Evolutionary conservation across 2,113 vertebrate species (phyloP).

Genomic region (Rutilus rutilus): DNA sequence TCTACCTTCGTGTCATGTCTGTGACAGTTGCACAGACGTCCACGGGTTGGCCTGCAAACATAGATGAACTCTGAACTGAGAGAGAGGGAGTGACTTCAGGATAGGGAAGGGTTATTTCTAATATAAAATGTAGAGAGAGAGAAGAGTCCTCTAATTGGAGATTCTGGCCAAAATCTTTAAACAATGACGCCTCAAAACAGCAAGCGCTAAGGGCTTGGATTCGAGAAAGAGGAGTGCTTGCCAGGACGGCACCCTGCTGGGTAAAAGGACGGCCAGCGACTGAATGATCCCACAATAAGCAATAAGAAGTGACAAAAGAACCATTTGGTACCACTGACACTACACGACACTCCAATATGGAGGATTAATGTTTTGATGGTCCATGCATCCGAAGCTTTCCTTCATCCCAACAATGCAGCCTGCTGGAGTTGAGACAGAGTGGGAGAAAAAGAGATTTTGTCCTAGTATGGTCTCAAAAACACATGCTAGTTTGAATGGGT

Average conservation of each 20-base stretch:
- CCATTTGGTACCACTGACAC: constrained; percentile 36
- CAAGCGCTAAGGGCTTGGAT: neutral
- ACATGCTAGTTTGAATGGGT: neutral
- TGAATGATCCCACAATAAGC: constrained; percentile 24
- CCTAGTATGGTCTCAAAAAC: neutral
- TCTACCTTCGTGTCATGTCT: constrained; percentile 45
- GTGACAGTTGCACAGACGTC: constrained; percentile 53
- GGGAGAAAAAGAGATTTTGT: neutral
- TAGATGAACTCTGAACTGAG: constrained; percentile 7
- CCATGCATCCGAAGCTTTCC: neutral
- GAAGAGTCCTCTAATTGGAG: neutral
- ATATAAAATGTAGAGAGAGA: neutral
- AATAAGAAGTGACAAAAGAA: constrained; percentile 30
- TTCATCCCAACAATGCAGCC: constrained; percentile 8
- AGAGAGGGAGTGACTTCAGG: neutral
- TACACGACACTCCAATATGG: constrained; percentile 35
- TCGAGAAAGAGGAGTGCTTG: neutral
- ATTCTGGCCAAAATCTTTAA: neutral
- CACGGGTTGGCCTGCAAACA: constrained; percentile 22
- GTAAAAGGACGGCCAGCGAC: constrained; percentile 11
- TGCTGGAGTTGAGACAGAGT: neutral
- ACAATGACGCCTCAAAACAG: neutral
- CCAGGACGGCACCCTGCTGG: constrained; percentile 40
- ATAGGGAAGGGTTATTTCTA: neutral
- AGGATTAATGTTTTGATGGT: constrained; percentile 36